These are phyloP conservation scores for Triplophysa rosa DNA, from an alignment of 2,113 vertebrate genomes.

Conservation along the genomic window DNA sequence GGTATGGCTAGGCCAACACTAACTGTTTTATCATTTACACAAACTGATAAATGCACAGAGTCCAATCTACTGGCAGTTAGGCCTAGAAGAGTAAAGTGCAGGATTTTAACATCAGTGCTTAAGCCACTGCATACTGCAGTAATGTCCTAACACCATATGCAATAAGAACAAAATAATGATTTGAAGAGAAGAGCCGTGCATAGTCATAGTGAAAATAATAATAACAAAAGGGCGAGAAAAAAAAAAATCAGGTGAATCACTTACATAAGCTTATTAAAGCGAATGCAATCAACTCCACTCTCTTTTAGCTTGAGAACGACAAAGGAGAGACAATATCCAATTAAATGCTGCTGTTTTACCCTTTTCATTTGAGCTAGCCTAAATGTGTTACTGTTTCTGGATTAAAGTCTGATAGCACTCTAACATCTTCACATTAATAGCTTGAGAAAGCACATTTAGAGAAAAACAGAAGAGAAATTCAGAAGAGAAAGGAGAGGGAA, in stretches of 20 bases:
- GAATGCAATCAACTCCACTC: conserved; percentile 69
- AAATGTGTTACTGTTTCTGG: conserved; percentile 71
- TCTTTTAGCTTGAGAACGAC: conserved; percentile 71
- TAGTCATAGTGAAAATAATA: conserved; percentile 52
- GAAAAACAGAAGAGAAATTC: conserved; percentile 16
- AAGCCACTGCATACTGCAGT: conserved; percentile 37
- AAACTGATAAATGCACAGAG: conserved; percentile 74
- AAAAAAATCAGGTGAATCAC: conserved; percentile 70
- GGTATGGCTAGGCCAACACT: conserved; percentile 72
- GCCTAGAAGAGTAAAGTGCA: conserved; percentile 9
- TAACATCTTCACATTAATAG: conserved; percentile 67
- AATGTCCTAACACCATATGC: neutral
- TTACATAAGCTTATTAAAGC: conserved; percentile 76
- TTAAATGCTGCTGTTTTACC: conserved; percentile 70
- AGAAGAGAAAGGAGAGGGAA: neutral
- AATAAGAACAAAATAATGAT: conserved; percentile 44
- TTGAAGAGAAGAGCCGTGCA: conserved; percentile 35
- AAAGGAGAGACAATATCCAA: conserved; percentile 74
- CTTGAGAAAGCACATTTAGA: conserved; percentile 58
- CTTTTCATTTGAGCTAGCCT: conserved; percentile 64
- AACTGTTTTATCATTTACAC: conserved; percentile 80
- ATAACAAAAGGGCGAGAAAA: conserved; percentile 64
- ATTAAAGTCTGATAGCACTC: conserved; percentile 76
- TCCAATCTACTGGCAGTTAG: conserved; percentile 35
- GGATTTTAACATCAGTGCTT: conserved; percentile 7